phyloP scores from a whole-genome alignment of 2,888 invertebrate genomes.

The Ormyrus nitidulus region DNA sequence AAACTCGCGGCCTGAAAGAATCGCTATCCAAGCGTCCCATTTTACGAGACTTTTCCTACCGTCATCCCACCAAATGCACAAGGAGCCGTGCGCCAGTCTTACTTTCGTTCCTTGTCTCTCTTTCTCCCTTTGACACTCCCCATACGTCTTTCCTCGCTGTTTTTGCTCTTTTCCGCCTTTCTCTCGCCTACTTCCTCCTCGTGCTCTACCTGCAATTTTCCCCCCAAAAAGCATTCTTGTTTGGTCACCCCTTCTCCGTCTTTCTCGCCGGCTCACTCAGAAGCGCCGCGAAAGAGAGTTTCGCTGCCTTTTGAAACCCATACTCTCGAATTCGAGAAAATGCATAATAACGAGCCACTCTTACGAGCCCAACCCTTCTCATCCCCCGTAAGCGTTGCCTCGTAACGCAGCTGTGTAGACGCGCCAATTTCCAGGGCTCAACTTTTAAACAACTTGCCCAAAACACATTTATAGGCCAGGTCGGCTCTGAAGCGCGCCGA shows the following conservation, averaged over 20 bases:
- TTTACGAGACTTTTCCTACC: conserved; percentile 13
- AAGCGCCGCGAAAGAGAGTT: conserved; percentile 42
- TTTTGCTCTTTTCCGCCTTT: conserved; percentile 11
- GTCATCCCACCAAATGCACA: conserved; percentile 21
- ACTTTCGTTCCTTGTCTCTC: conserved; percentile 13
- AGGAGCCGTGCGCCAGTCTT: conserved; percentile 3
- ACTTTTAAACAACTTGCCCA: conserved; percentile 54
- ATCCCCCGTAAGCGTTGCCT: not conserved
- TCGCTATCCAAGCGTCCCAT: conserved; percentile 27
- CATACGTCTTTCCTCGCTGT: not conserved
- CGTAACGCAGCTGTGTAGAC: not conserved
- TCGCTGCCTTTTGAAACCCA: conserved; percentile 15
- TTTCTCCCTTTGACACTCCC: not conserved
- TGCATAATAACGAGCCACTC: conserved; percentile 54
- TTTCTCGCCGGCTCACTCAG: not conserved
- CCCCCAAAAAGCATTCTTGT: no score
- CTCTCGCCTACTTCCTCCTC: not conserved
- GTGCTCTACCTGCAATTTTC: no score
- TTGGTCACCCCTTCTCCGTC: not conserved
- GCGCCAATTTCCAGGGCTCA: not conserved
- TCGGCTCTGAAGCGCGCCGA: not conserved
- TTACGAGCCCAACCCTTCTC: conserved; percentile 6
- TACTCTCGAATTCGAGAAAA: conserved; percentile 55
- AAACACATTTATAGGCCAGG: conserved; percentile 61
- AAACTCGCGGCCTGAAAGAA: conserved; percentile 22